phyloP scores from a whole-genome alignment of 2,113 vertebrate species.

The Pelobates fuscus region DNA sequence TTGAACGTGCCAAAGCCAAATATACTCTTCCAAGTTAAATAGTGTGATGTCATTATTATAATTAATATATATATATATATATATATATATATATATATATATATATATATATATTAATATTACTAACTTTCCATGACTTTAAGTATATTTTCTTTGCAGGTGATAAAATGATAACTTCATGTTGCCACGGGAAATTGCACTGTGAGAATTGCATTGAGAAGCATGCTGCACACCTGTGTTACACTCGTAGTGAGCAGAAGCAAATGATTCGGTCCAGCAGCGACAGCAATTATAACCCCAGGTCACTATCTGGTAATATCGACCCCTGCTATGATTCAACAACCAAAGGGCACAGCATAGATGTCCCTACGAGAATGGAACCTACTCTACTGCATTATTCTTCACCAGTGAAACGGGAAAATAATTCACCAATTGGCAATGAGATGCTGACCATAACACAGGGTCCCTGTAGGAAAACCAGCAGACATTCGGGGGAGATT shows the following conservation, averaged over 20 bases:
- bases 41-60: no score
- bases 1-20: no score
- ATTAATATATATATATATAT: no score
- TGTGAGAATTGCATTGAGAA: constrained; percentile 72
- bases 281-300: constrained; percentile 75
- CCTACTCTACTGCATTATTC: constrained; percentile 27
- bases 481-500: constrained; percentile 64
- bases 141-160: constrained; percentile 59
- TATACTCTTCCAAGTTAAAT: no score
- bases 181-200: constrained; percentile 73
- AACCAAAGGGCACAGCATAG: constrained; percentile 65
- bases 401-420: constrained; percentile 54
- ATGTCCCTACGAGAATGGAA: constrained; percentile 63
- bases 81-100: no score
- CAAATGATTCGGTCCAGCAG: constrained; percentile 88
- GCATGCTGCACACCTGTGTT: constrained; percentile 55
- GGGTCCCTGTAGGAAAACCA: constrained; percentile 49
- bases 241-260: constrained; percentile 67
- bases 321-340: constrained; percentile 56
- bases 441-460: constrained; percentile 9
- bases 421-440: constrained; percentile 53
- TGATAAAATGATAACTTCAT: constrained; percentile 65
- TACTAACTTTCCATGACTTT: no score
- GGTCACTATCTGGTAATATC: constrained; percentile 49
- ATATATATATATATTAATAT: no score